Base-by-base conservation (phyloP, 2,888 invertebrate genomes). In the Meganola albula region DNA sequence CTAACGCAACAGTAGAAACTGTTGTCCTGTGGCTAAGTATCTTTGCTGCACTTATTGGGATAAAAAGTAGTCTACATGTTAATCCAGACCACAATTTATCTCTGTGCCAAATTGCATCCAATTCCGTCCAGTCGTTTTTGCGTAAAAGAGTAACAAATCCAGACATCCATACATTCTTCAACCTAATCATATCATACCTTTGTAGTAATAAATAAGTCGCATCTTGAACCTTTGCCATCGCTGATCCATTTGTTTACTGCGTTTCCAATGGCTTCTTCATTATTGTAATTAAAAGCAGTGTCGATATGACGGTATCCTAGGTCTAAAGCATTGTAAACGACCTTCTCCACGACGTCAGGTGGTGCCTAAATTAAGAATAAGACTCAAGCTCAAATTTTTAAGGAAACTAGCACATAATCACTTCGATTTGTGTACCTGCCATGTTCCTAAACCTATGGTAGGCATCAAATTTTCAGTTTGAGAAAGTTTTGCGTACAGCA, bases 201-300 rank as follows among this genome's bases (percentile, higher is more conserved):
- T n/a, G 94, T 92, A 13, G 92, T 93, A 40, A 94, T 88, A 74
- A 94, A 94, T 37, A 94, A 74, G 27, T 94, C 92, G 53, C 91
- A 88, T 36, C 94, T 78, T 38, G 79, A 88, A 7, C 91, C 88
- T 55, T 88, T 88, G 21, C 90, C 91, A 25, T 87, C 79, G 12
- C 78, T 64, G 16, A 93, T 80, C 90, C 92, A 92, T 58, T 88
- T 87, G 49, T 89, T 88, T 27, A 94, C 68, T 14, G 89, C 91
- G 34, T 80, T 85, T 3, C 94, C 94, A 45, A 94, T 91, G 1
- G 90, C 88, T 45, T 90, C 91, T 71, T 94, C 94, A 53, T 93
- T 94, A 44, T 90, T 90, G 58, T 94, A 94, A 74, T 91, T 91
- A 61, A 91, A 91, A 13, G 94, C 94, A 7, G 94, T 94, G 63